A percentile compares a stretch with the other conserved stretches of the same genome.
phyloP scores from a whole-genome alignment of 2,797 vertebrate species.

The Sphenodon punctatus region DNA sequence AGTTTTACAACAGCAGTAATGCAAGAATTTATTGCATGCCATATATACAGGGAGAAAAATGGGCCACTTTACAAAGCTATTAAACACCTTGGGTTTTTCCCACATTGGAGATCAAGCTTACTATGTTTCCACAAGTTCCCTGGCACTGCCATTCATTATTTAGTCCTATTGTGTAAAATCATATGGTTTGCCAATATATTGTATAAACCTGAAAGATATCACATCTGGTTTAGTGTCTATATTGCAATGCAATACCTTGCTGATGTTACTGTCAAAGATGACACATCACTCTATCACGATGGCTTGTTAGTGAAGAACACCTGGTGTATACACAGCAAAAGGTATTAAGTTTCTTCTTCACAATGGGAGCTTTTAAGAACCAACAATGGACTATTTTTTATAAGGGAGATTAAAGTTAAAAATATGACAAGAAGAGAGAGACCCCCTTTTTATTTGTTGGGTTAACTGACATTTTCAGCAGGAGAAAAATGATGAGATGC shows the following conservation, averaged over 20 bases:
- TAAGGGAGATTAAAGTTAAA: slow-evolving; percentile 64
- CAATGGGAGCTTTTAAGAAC: slow-evolving; percentile 60
- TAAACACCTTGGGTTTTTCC: slow-evolving; percentile 70
- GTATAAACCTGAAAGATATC: slow-evolving; percentile 42
- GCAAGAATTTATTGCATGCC: slow-evolving; percentile 71
- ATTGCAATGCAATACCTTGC: slow-evolving; percentile 32
- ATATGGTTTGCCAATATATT: slow-evolving; percentile 39
- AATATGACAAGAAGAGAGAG: slow-evolving; percentile 44
- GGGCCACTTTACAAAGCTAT: slow-evolving; percentile 65
- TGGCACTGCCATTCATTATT: slow-evolving; percentile 9
- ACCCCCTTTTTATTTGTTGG: slow-evolving; percentile 55
- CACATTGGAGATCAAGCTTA: slow-evolving; percentile 71
- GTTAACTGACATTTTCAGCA: slow-evolving; percentile 50
- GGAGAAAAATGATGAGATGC: background rate
- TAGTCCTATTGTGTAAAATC: slow-evolving; percentile 39
- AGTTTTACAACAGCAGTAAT: slow-evolving; percentile 66
- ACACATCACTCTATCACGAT: slow-evolving; percentile 52
- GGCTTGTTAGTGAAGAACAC: slow-evolving; percentile 61
- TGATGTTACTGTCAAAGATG: slow-evolving; percentile 43
- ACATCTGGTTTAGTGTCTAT: slow-evolving; percentile 44
- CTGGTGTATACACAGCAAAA: slow-evolving; percentile 53
- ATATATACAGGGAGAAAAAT: slow-evolving; percentile 68
- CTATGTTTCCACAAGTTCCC: slow-evolving; percentile 52
- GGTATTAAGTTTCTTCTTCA: slow-evolving; percentile 72
- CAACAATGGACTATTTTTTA: slow-evolving; percentile 59